phyloP scores from a whole-genome alignment of 2,113 vertebrate genomes.

The Peucedramus taeniatus region DNA sequence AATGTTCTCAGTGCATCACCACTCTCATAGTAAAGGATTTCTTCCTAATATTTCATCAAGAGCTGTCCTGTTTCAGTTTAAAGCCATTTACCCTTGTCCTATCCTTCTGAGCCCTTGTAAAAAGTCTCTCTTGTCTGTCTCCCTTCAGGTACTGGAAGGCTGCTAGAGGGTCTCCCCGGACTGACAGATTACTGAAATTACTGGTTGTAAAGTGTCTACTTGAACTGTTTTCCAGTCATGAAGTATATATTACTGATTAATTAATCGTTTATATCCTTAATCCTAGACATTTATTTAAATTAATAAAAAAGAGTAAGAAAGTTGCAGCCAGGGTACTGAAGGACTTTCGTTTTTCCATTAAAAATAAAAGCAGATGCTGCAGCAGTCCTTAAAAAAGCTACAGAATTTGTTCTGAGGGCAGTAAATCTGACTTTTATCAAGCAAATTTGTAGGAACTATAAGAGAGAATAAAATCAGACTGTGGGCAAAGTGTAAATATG shows the following conservation, averaged over 20 bases:
- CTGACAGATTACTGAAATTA: not conserved
- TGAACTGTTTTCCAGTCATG: not conserved
- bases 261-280: not conserved
- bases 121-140: not conserved
- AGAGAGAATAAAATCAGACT: not conserved
- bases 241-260: not conserved
- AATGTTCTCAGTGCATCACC: not conserved
- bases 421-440: not conserved
- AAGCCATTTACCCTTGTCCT: not conserved
- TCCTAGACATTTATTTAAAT: not conserved
- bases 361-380: not conserved
- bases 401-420: not conserved
- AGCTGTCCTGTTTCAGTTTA: not conserved
- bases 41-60: not conserved
- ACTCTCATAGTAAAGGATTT: not conserved
- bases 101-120: not conserved
- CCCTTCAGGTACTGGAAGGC: not conserved
- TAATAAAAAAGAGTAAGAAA: not conserved
- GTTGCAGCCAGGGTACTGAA: not conserved
- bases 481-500: not conserved
- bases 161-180: not conserved
- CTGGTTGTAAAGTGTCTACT: not conserved
- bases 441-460: not conserved
- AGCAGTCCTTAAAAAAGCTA: not conserved
- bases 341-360: not conserved